Base-by-base conservation (phyloP, 2,888 invertebrate species). In the Megalurothrips usitatus region DNA sequence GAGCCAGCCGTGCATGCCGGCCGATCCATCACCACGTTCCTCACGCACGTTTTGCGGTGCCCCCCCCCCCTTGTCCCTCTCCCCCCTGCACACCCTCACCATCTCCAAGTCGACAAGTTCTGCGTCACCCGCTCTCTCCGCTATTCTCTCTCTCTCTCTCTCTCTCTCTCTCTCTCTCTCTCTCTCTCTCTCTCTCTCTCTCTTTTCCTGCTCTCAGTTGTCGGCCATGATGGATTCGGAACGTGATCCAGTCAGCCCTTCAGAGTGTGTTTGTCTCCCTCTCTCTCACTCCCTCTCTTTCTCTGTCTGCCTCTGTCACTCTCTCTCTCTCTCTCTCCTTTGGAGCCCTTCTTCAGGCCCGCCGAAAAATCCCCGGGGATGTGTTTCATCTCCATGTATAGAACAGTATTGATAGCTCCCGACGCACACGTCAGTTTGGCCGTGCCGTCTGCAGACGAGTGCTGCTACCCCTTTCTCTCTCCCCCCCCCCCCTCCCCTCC, bases 241-340 rank as follows among this genome's bases (percentile, higher is more conserved):
- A 68, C 68, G 68, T 68, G 68, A 68, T 23, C 68, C 23, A 23
- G 23, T 68, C 68, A 19, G 52, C 10, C 14, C 23, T 23, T 58
- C 58, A 4, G 34, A 10, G 52, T 6, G 12, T 68, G 23, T 68
- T 23, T 68, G n/a, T 68, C 23, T 23, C 68, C 23, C 6, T 58
- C 68, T 23, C 23, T 68, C 63, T 63, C 63, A 3, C 63, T n/a
- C 63, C n/a, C 63, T 23, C 63, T 63, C 63, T 63, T 19, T 63
- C 63, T 63, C 63, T 63, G 14, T 63, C 63, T 63, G 14, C n/a
- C n/a, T n/a, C n/a, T n/a, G n/a, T n/a, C n/a, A n/a, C n/a, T 63
- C 63, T 63, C 63, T 63, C 63, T 63, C 63, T 63, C n/a, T 63
- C 63, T 63, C 63, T 63, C 23, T 63, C 63, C 34, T 4, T 43